These are phyloP conservation scores for Laticauda laticaudata DNA, from an alignment of 2,113 vertebrate genomes.

Conservation along the genomic window DNA sequence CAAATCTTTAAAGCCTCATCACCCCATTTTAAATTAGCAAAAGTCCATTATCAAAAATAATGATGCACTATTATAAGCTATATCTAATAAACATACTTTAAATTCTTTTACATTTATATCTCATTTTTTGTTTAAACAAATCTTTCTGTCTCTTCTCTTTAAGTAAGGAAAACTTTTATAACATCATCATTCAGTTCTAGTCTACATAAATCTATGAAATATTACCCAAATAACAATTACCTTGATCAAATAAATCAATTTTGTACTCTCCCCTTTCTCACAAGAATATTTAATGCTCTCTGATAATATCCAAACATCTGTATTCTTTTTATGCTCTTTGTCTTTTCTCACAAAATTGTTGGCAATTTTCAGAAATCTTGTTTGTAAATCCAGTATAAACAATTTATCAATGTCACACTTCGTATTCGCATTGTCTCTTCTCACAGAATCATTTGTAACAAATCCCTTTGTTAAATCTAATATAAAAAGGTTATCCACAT, in stretches of 20 bases:
- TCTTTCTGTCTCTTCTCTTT: not conserved
- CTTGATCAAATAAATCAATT: not conserved
- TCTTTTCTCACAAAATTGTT: not conserved
- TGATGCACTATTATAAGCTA: not conserved
- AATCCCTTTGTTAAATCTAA: not conserved
- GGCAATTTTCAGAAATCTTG: not conserved
- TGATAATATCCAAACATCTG: not conserved
- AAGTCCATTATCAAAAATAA: not conserved
- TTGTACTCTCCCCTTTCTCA: not conserved
- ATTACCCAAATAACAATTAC: not conserved
- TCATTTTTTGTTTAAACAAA: not conserved
- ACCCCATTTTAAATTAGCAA: not conserved
- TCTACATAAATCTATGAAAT: not conserved
- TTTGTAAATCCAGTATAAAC: not conserved
- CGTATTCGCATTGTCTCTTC: not conserved
- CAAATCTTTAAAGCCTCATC: not conserved
- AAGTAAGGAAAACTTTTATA: not conserved
- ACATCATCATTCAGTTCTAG: not conserved
- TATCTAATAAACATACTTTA: not conserved
- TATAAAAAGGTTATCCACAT: not conserved
- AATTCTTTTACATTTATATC: not conserved
- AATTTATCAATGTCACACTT: not conserved
- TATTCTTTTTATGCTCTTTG: not conserved
- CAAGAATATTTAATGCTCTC: not conserved
- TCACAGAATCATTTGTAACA: not conserved